Base-by-base conservation (phyloP, 2,797 vertebrate genomes). In the Dryobates pubescens region DNA sequence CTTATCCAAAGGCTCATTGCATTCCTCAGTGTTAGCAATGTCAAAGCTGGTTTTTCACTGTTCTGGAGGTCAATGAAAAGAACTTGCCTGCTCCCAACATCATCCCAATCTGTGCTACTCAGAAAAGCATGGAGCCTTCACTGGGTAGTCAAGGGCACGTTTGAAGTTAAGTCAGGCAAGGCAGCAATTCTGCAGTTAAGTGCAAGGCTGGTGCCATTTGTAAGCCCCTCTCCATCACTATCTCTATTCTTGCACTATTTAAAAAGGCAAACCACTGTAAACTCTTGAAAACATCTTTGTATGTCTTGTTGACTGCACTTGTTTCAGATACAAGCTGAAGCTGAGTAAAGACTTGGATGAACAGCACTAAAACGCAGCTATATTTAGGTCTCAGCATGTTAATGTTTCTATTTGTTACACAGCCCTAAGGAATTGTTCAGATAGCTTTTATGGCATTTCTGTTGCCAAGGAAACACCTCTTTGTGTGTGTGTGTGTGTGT, bases 341-440 rank as follows among this genome's bases (percentile, higher is more conserved):
- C 93, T 92, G 51, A 96, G 95, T 61, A 86, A n/a, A 71, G 85
- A 27, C 89, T 75, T 43, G 89, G 87, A 91, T 70, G 93, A 95
- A 45, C 90, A 36, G 58, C 74, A 41, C 77, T 18, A 38, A 76
- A 84, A 92, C 13, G 65, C 22, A 36, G 93, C 95, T 97, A 97
- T 96, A 96, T 97, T 97, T 97, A 96, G 95, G 87, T 26, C 63
- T 80, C 94, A 34, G 82, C 91, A 93, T 95, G 94, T 71, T 95
- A 85, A 93, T 74, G 96, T 96, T 97, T 96, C 95, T 97, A 92
- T 96, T 96, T 96, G 96, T 82, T 94, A 57, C 93, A 62, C 59
- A 95, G 95, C 94, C 95, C 91, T 68, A 89, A 97, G 96, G 96
- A 98, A 89, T 93, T 89, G 78, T 96, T 96, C 72, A 58, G 94